Evolutionary conservation across 35 echinoderm and acorn worm species (phyloP), one percentile per base, ranked within the genome.

Genomic region (Ptychodera flava): DNA sequence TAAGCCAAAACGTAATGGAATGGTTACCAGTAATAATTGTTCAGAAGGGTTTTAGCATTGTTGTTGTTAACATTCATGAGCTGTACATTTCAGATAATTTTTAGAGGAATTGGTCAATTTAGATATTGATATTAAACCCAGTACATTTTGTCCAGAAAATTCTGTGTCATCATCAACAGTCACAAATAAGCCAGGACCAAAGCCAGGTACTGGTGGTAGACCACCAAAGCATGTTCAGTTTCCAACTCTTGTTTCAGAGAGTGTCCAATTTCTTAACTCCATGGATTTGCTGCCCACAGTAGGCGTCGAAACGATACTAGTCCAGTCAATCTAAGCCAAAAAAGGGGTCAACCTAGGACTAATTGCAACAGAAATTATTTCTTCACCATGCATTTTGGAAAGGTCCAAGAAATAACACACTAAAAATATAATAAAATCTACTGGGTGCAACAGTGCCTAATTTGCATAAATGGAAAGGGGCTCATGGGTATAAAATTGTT

Each of bases 191-290:
- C 35, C 82, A 83, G 37, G 37, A 36, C 82, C 12, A 37, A 10
- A 30, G 37, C 34, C 33, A 34, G 14, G 2, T 14, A 83, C 34
- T 28, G 12, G 16, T 83, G 82, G 82, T 1, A 83, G 35, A 83
- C 82, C 82, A 12, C 33, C 82, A 37, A 83, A 83, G 35, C 82
- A 83, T 31, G 35, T 36, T 36, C 82, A 83, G 35, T 83, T 83
- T 37, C 82, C 82, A 16, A 83, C 35, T 16, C 2, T 83, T 28
- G 35, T 37, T 0, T 34, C 34, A 83, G 37, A 16, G 1, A 83
- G 33, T 16, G 37, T 36, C 35, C 34, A 36, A 1, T 83, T 83
- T 83, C 82, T 83, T 16, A 36, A 36, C 16, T 22, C 1, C 33
- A 83, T 83, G 82, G 82, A 14, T 83, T 83, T 83, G 33, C 34